These are phyloP conservation scores for Cassiopea xamachana DNA, from an alignment of 30 jellyfish, hydroid and myxozoan genomes.

Conservation along the genomic window DNA sequence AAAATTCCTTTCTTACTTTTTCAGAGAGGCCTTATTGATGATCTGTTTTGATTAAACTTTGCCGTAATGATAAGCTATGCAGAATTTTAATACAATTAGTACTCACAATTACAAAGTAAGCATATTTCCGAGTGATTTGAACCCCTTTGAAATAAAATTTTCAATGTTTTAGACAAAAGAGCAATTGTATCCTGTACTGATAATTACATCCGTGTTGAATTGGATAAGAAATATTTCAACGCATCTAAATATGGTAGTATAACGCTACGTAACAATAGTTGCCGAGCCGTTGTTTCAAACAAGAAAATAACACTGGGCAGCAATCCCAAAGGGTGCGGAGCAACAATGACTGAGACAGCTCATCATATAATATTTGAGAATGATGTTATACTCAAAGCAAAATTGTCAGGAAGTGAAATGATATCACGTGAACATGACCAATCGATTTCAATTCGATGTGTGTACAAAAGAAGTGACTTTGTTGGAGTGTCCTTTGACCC, in stretches of 20 bases:
- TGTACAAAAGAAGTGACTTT: neutral
- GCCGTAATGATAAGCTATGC: no score
- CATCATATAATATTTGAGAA: slow-evolving; percentile 12
- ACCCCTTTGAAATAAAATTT: neutral
- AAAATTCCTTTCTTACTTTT: no score
- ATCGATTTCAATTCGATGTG: neutral
- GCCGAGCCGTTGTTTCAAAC: slow-evolving; percentile 11
- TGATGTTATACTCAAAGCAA: slow-evolving; percentile 17
- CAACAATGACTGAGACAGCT: slow-evolving; percentile 5
- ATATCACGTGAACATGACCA: slow-evolving; percentile 28
- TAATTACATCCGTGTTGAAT: slow-evolving; percentile 11
- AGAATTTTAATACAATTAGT: neutral
- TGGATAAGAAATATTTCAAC: slow-evolving; percentile 16
- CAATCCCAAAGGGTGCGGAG: slow-evolving; percentile 10
- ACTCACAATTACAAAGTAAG: neutral
- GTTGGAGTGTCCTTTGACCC: slow-evolving; percentile 28
- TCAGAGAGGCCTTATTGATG: no score
- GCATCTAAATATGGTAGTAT: slow-evolving; percentile 14
- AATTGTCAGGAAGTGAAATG: neutral
- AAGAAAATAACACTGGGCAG: slow-evolving; percentile 4
- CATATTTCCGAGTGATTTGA: neutral
- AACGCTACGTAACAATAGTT: neutral
- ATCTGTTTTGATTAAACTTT: no score
- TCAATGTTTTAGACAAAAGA: neutral
- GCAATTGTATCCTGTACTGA: slow-evolving; percentile 25